Evolutionary conservation across 2,888 invertebrate species (phyloP).

Genomic region (Masnerella sp.): DNA sequence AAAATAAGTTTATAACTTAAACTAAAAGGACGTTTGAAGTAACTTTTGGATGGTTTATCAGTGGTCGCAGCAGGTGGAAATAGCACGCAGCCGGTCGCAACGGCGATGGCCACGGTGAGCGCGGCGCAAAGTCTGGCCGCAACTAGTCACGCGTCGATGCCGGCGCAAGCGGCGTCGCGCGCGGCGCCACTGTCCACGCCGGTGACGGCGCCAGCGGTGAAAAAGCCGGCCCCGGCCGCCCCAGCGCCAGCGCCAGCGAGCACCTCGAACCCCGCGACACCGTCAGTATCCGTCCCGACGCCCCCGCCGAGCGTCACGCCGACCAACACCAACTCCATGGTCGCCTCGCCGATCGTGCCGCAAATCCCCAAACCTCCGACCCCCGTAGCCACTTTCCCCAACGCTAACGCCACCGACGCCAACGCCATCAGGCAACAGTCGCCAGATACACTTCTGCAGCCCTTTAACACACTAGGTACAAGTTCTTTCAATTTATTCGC

Average conservation of each 20-base stretch:
- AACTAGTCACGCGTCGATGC: constrained; percentile 75
- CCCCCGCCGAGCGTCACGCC: constrained; percentile 74
- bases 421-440: constrained; percentile 69
- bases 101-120: constrained; percentile 77
- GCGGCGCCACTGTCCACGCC: constrained; percentile 73
- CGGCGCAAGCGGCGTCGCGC: constrained; percentile 72
- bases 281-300: constrained; percentile 72
- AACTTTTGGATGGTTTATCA: constrained; percentile 43
- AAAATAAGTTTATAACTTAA: too few relatives aligned
- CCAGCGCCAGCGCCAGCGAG: constrained; percentile 69
- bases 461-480: constrained; percentile 75
- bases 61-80: constrained; percentile 73
- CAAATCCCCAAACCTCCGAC: constrained; percentile 70
- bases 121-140: constrained; percentile 72
- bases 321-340: constrained; percentile 70
- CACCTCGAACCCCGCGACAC: constrained; percentile 71
- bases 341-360: constrained; percentile 72
- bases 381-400: constrained; percentile 71
- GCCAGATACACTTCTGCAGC: constrained; percentile 73
- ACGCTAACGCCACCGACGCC: constrained; percentile 69
- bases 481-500: not conserved
- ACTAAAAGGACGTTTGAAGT: too few relatives aligned
- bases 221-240: constrained; percentile 68
- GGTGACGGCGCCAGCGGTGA: constrained; percentile 74
- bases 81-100: constrained; percentile 80